A percentile compares a stretch with the other conserved stretches of the same genome.
Conservation (phyloP, 1,140 invertebrate species). For the Metopolophium dirhodum region DNA sequence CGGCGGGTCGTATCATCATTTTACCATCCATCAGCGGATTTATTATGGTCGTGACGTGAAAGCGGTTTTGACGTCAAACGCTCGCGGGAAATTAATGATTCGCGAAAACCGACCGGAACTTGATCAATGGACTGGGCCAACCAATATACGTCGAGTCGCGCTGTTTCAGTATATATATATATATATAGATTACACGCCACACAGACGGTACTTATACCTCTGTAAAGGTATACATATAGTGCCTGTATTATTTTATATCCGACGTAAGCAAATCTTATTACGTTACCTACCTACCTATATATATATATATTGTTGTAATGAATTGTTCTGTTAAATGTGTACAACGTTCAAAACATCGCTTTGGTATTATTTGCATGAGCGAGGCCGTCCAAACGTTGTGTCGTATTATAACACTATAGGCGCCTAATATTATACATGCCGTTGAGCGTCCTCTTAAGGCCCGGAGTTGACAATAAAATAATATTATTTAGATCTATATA, state of each 20-base stretch:
- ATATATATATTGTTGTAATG: neutral
- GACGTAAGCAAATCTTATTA: neutral
- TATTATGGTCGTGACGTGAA: conserved; percentile 25
- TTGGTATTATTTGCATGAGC: neutral
- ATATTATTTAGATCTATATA: neutral
- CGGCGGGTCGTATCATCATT: conserved; percentile 30
- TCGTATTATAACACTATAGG: neutral
- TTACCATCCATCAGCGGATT: conserved; percentile 42
- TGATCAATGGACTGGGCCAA: conserved; percentile 37
- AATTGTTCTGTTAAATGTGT: neutral
- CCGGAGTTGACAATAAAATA: neutral
- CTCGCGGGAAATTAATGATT: conserved; percentile 45
- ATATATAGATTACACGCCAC: no score
- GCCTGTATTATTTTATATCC: neutral
- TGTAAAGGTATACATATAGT: neutral
- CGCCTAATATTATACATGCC: no score
- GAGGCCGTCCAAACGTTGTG: neutral
- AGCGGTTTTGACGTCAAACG: conserved; percentile 38
- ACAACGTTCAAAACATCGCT: neutral
- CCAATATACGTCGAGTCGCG: conserved; percentile 3
- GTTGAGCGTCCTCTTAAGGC: neutral
- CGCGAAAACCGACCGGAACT: conserved; percentile 40
- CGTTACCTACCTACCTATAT: neutral
- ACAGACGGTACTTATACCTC: neutral
- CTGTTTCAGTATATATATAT: neutral